A percentile compares a stretch with the other conserved stretches of the same genome.
Evolutionary conservation across 2,888 invertebrate genomes (phyloP).

Genomic region (Cartodere bifasciata): DNA sequence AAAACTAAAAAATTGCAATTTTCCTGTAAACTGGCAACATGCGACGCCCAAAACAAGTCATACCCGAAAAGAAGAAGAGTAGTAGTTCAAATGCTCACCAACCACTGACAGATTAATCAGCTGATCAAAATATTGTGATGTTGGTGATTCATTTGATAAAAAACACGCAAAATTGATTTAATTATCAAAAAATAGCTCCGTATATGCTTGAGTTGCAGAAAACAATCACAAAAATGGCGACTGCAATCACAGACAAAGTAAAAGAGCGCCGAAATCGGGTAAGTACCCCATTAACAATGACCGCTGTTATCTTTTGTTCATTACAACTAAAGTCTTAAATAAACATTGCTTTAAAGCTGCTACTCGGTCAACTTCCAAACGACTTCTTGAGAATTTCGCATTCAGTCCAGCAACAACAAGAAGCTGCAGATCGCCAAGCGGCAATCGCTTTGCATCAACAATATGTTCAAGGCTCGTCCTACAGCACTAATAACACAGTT

Average conservation of each 20-base stretch:
- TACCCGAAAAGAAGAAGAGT: too few species aligned
- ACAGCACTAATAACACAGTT: conserved; percentile 37
- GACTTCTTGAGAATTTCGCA: conserved; percentile 56
- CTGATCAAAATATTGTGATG: too few species aligned
- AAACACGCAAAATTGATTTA: too few species aligned
- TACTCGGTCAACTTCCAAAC: conserved; percentile 66
- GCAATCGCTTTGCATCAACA: conserved; percentile 61
- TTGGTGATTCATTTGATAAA: too few species aligned
- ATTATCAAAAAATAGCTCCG: too few species aligned
- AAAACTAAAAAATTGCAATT: too few species aligned
- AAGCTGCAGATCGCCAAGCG: conserved; percentile 68
- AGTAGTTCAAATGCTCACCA: too few species aligned
- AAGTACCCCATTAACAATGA: conserved; percentile 14
- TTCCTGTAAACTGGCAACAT: too few species aligned
- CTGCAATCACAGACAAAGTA: conserved; percentile 31
- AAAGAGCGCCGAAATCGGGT: conserved; percentile 30
- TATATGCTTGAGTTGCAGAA: too few species aligned
- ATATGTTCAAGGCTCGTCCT: conserved; percentile 36
- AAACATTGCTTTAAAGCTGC: conserved; percentile 55
- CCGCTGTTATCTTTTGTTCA: not conserved
- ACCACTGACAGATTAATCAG: too few species aligned
- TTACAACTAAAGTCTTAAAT: not conserved
- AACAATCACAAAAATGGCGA: conserved; percentile 25
- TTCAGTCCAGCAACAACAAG: conserved; percentile 49
- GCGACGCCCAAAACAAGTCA: too few species aligned